Base-by-base conservation (phyloP, 2,113 vertebrate genomes). In the Chinchilla lanigera region DNA sequence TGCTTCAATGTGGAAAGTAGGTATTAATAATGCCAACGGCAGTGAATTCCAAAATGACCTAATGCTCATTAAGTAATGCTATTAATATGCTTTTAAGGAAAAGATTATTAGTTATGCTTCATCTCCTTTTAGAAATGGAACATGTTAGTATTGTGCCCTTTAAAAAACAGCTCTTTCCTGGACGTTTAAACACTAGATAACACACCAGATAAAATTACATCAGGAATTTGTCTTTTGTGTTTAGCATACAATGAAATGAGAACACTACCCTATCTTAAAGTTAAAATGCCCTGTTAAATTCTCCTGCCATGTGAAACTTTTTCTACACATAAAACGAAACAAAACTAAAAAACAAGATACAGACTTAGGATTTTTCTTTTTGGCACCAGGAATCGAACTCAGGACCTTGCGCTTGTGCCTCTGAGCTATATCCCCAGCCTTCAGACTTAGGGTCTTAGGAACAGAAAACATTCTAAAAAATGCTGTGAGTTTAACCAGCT, bases 151-250 rank as follows among this genome's bases (percentile, higher is more conserved):
- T 17, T 94, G 8, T 73, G 69, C 20, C 3, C 65, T 86, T 38
- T 82, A 44, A 88, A 75, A 94, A 63, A 86, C 28, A 61, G 41
- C 19, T 50, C 10, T 86, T 88, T 86, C 6, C 41, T 35, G 24
- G 20, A 35, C 38, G 60, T 78, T 88, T 52, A 93, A 95, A 71
- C 86, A 65, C 1, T 11, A 65, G 44, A 71, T 80, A 78, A 85
- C 17, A 85, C 20, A 58, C 56, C 86, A 92, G 38, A 82, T 54
- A 84, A 86, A 89, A 93, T 78, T 75, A 95, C 81, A 60, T 73
- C 71, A 86, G 26, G 11, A 93, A 92, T 88, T 86, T 95, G 30
- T 83, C 8, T 93, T 96, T 69, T 89, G 63, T 41, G 88, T 60
- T 96, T 89, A 80, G 22, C 47, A 93, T 77, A 69, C 58, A 88